Base-by-base conservation (phyloP, 2,888 invertebrate species). In the Synanthedon tipuliformis region DNA sequence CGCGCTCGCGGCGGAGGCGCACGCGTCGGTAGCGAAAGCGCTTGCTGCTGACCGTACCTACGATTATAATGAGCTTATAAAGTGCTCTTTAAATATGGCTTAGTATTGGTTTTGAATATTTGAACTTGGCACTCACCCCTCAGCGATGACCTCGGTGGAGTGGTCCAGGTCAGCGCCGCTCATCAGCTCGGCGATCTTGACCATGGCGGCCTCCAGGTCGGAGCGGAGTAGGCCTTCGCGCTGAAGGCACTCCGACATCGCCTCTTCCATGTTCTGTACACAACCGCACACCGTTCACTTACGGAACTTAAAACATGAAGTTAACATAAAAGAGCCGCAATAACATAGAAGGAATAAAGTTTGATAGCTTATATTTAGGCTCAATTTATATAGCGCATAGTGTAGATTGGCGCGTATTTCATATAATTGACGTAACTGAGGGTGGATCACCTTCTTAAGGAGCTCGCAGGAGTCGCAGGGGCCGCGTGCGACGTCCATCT, bases 161-260 rank as follows among this genome's bases (percentile, higher is more conserved):
- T 75, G 74, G 48, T 69, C 67, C 52, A 71, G 75, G 62, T 88
- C 89, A 50, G 78, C 83, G 55, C 89, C 88, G 34, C 13, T 45
- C 45, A 90, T 88, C 40, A 92, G 71, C 49, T 89, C 88, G 0
- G 89, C 88, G 49, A 91, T 89, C 62, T 89, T 89, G 55, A 88
- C 82, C 61, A 90, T 78, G 4, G 92, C 88, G 10, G 89, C 83
- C 4, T 91, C 89, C 40, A 93, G 68, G 56, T 92, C 90, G 0
- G 84, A 75, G 51, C 92, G 92, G 15, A 93, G 75, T 4, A 82
- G 59, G 10, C 65, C 70, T 59, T 88, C 88, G 0, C 85, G 76
- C 57, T 84, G 82, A 13, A 82, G 54, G 53, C 83, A 80, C 54
- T 88, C 86, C 15, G 78, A 62, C 75, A 84, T 77, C 5, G 90